These are phyloP conservation scores for Cataglyphis hispanica DNA, from an alignment of 1,140 invertebrate genomes.

Conservation along the genomic window DNA sequence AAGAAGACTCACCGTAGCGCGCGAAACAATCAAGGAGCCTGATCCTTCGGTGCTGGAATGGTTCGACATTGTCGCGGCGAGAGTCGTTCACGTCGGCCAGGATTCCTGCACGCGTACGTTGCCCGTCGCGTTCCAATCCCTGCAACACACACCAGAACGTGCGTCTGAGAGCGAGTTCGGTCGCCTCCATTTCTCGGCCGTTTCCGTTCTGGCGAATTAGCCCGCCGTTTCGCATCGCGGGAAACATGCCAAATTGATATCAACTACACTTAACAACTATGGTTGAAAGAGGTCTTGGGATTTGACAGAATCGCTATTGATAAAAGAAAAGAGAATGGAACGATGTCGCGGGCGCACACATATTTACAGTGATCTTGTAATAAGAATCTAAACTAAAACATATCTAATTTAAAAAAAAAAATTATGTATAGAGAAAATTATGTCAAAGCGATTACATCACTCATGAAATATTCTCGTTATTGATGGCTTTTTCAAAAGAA, in stretches of 20 bases:
- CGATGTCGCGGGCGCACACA: too few relatives aligned
- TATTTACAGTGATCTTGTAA: too few relatives aligned
- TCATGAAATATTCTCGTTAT: neutral
- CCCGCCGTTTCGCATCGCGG: constrained; percentile 45
- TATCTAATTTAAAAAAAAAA: neutral
- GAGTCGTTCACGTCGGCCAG: constrained; percentile 86
- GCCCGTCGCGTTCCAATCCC: constrained; percentile 86
- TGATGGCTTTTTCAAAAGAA: neutral
- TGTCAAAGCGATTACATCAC: neutral
- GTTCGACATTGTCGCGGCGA: constrained; percentile 80
- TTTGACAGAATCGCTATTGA: constrained; percentile 40
- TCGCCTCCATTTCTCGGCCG: constrained; percentile 66
- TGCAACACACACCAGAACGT: constrained; percentile 82
- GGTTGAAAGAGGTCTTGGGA: constrained; percentile 41
- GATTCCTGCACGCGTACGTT: constrained; percentile 86
- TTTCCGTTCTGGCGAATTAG: constrained; percentile 64
- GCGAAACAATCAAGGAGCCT: constrained; percentile 82
- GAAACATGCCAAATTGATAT: constrained; percentile 61
- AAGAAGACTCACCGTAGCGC: constrained; percentile 82
- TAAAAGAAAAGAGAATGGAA: neutral
- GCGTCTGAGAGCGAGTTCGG: constrained; percentile 70
- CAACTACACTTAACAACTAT: constrained; percentile 36
- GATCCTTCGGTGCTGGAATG: constrained; percentile 82
- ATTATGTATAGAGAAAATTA: neutral
- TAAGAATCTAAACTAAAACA: neutral